Evolutionary conservation across 2,888 invertebrate genomes (phyloP), one percentile per base, ranked within the genome.

Genomic region (Sicus ferrugineus): DNA sequence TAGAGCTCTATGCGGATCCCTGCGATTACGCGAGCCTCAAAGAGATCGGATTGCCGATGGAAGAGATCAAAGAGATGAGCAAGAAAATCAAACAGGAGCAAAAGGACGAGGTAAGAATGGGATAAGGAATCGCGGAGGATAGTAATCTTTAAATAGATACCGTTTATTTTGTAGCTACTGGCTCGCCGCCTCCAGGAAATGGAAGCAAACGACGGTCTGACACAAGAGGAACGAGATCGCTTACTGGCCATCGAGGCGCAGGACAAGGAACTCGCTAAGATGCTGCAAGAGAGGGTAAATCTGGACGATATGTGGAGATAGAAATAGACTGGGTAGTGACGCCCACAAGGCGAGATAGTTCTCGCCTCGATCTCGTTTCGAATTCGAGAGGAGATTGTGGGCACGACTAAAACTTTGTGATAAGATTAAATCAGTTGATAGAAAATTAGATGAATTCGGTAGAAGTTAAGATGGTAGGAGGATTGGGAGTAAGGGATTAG

Each of bases 171-270:
- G n/a, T 76, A 91, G 91, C 89, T 92, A 83, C 82, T 94, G 56
- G 94, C 94, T 0, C 87, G 90, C 72, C 88, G 91, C 72, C 84
- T 94, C 34, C 94, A 94, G 85, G 90, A 92, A 77, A 90, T 93
- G 83, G 93, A 93, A 83, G 88, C 89, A 72, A 88, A 89, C 79
- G 84, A 87, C 38, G 88, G 88, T 63, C 86, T 89, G 69, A 87
- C 89, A 19, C 83, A 87, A 72, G 83, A 89, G 72, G 82, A 82
- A 56, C 79, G 70, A 3, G 92, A 92, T 83, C 87, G 90, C 73
- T 86, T 90, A 77, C 80, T 92, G 73, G 93, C 93, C 2, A 91
- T 93, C 76, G 93, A 93, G 84, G 92, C 92, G 0, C 93, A 93
- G 82, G 93, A 93, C 79, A 90, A 92, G 72, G 93, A 93, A 82